Evolutionary conservation across 2,113 vertebrate genomes (phyloP), one percentile per base, ranked within the genome.

Genomic region (Rhynchomys soricoides): DNA sequence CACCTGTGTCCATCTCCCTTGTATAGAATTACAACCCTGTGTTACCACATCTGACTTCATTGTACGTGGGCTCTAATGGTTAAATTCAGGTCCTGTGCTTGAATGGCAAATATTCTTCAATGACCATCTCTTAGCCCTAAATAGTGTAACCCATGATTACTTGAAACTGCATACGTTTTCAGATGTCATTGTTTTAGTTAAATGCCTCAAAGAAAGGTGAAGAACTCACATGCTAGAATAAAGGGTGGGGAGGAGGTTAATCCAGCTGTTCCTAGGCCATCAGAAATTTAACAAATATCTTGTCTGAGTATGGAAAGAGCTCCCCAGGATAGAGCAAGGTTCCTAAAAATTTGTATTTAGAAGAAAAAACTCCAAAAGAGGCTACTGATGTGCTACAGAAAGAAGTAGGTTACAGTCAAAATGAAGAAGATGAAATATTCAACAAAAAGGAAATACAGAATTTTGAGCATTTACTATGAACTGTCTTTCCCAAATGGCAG

Each of bases 401-500:
- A 81, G 66, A 92, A 91, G 91, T 50, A 93, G 37, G 31, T 93
- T 89, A 62, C 0, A 90, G 37, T 88, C 1, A 73, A 94, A 93
- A 83, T 95, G n/a, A 94, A 96, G 81, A 73, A 94, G 55, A 74
- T 31, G 21, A 43, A 94, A 96, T 64, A 82, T 90, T 92, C 87
- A 83, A 77, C 71, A 86, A 43, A 90, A 94, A 96, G 70, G 29
- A 94, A 95, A 88, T 91, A 91, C 7, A 73, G 64, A 88, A 73
- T 94, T 19, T 86, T 83, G 52, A 89, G 50, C 81, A 79, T 95
- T 94, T 93, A 66, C 70, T 87, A 96, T 37, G 50, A 93, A 79
- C 15, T 75, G 87, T 96, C 66, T 96, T 97, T 86, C 86, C 29
- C 93, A 89, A 87, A 90, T 71, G 66, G 15, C 70, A 95, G 93